Base-by-base conservation (phyloP, 64 coral and sea anemone genomes). In the Pocillopora damicornis region DNA sequence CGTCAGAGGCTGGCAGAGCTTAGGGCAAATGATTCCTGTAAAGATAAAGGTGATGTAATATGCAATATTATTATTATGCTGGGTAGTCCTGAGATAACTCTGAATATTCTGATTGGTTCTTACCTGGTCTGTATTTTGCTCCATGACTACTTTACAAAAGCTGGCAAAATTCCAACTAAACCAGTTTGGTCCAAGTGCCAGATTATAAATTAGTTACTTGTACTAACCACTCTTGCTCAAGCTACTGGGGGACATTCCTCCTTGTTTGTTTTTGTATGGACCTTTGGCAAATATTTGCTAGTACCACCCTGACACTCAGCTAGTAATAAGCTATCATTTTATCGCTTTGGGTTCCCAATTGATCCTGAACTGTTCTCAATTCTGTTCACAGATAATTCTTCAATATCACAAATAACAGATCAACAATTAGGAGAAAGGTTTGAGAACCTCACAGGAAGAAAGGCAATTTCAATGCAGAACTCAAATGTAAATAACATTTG, bases 381-480 rank as follows among this genome's bases (percentile, higher is more conserved):
- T 71, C 67, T 79, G 37, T 79, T 15, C 22, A 62, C 37, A 89
- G 81, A 85, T 1, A 72, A 51, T 26, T 22, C 37, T 6, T 14
- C 63, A 74, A 11, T 11, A 11, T 75, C 80, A 51, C 45, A 71
- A 76, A 17, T 84, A 15, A 94, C 88, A 86, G 88, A 87, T 80
- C 82, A 90, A 87, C 88, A 90, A 16, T 82, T 94, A 80, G 83
- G 84, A 75, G 35, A 82, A 38, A 86, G 89, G 74, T 90, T 94
- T 89, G 93, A 94, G n/a, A 73, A 87, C 15, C 90, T 92, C 15
- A 59, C 90, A 17, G 90, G 90, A 20, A 87, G 90, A 86, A 92
- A 92, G 38, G 75, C 90, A 72, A 74, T 76, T 20, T 87, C 82
- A 22, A 78, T 64, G 74, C 90, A 92, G 63, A 86, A 90, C 38